Base-by-base conservation (phyloP, 2,888 invertebrate species). In the Sinopyrophorus schimmeli region DNA sequence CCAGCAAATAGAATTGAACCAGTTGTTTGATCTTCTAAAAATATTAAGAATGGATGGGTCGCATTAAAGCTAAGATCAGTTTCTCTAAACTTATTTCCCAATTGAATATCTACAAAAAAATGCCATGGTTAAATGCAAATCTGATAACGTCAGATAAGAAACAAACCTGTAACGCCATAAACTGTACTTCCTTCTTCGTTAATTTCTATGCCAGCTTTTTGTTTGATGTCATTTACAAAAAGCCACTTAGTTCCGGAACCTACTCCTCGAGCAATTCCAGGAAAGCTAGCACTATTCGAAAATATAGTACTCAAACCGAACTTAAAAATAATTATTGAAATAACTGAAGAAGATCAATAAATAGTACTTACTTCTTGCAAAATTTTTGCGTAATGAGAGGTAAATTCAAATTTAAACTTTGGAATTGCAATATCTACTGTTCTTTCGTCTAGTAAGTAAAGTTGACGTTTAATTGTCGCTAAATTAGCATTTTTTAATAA, bases 1-100 rank as follows among this genome's bases (percentile, higher is more conserved):
- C 90, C 90, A 17, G 86, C 81, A 71, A 87, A 89, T 14, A 90
- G 71, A 34, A 89, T 78, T 21, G 86, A 86, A n/a, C 83, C 81
- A 0, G 82, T 84, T 0, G 74, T 73, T 61, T 87, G 86, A 60
- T 90, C 89, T 65, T 88, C 86, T 52, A 91, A 86, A 69, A 86
- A 86, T 74, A 90, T 89, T 39, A 89, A 64, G 74, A 90, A 91
- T 0, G 90, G 89, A 53, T 81, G 85, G 65, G 84, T 81, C 1
- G 83, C 89, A 27, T 81, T 76, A 65, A 91, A 85, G 42, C 80
- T 78, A 44, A 74, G 70, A 3, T 77, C 76, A 21, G 78, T 77
- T 46, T 74, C 71, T 0, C 86, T 85, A 60, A 89, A 86, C 71
- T 89, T 88, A 70, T 88, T 87, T 6, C 80, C 83, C 23, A 90